These are phyloP conservation scores for Drosophila arizonae DNA, from an alignment of 1,140 invertebrate genomes.

Conservation along the genomic window DNA sequence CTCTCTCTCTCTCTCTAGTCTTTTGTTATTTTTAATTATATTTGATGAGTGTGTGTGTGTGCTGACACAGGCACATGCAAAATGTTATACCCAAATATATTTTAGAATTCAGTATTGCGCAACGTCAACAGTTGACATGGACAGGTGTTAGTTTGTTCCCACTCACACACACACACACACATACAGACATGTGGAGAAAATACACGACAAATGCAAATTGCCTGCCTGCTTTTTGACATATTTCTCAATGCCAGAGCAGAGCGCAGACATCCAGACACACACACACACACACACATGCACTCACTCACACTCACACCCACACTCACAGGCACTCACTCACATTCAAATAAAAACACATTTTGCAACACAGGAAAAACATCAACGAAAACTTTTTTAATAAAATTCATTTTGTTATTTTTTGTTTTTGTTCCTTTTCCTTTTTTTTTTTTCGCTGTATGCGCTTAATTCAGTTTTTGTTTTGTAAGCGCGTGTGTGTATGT, in stretches of 20 bases:
- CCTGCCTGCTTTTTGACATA: slow-evolving; percentile 32
- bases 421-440: too few relatives aligned
- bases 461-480: slow-evolving; percentile 45
- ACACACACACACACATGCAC: too few relatives aligned
- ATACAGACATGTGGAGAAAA: not conserved
- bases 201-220: slow-evolving; percentile 42
- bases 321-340: not conserved
- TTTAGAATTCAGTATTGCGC: slow-evolving; percentile 46
- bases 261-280: slow-evolving; percentile 4
- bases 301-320: slow-evolving; percentile 8
- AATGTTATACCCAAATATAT: slow-evolving; percentile 42
- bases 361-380: slow-evolving; percentile 39
- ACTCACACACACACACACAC: slow-evolving; percentile 26
- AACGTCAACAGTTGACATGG: slow-evolving; percentile 49
- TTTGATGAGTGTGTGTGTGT: slow-evolving; percentile 39
- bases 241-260: slow-evolving; percentile 29
- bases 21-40: slow-evolving; percentile 76
- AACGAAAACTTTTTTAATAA: slow-evolving; percentile 51
- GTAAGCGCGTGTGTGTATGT: not conserved
- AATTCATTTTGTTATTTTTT: slow-evolving; percentile 28
- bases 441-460: slow-evolving; percentile 14
- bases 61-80: slow-evolving; percentile 51
- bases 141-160: slow-evolving; percentile 47
- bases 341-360: slow-evolving; percentile 35
- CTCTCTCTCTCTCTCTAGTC: slow-evolving; percentile 4